Percentiles rank a stretch among this genome's conserved stretches.
Conservation (phyloP, 2,113 vertebrate genomes). For the Epinephelus cyanopodus region DNA sequence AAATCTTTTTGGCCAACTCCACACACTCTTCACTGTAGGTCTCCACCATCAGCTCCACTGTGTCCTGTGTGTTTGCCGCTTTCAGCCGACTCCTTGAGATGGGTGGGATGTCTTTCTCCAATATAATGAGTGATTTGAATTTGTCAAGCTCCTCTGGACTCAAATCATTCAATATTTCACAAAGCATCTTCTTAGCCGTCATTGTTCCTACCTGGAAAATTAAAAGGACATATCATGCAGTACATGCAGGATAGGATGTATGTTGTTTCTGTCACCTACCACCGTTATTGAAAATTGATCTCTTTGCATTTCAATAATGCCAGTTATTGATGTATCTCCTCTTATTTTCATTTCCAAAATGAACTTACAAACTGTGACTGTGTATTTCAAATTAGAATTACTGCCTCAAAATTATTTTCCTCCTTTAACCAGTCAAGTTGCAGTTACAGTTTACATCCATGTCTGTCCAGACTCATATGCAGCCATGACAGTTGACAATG, state of each 20-base stretch:
- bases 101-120: background rate
- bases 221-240: background rate
- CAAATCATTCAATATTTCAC: background rate
- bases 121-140: background rate
- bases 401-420: no score
- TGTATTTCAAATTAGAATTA: no score
- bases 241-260: background rate
- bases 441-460: no score
- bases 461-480: no score
- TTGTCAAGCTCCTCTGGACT: background rate
- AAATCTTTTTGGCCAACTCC: background rate
- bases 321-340: no score
- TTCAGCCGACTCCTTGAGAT: accelerated
- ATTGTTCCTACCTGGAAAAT: background rate
- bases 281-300: background rate
- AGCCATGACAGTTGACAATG: no score
- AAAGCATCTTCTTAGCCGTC: background rate
- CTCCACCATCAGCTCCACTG: background rate
- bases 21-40: background rate
- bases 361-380: no score
- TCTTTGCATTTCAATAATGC: no score
- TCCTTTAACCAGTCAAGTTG: no score
- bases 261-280: background rate
- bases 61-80: background rate
- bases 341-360: no score